Conservation (phyloP, 2,113 vertebrate species). For the Turdus rufiventris region DNA sequence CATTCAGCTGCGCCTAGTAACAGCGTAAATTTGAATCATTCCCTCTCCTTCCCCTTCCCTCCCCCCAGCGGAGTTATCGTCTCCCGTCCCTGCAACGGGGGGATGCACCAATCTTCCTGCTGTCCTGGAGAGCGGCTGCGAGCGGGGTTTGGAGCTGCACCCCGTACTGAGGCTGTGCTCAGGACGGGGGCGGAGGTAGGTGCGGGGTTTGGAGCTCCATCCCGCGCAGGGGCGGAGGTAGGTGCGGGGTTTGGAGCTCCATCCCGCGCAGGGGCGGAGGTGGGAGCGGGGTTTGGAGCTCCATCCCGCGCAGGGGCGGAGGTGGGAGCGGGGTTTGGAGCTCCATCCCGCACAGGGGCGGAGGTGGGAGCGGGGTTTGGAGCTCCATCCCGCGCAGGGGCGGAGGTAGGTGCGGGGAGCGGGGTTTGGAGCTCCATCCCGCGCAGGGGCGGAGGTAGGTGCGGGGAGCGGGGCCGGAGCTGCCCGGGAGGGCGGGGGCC, state of each 20-base stretch:
- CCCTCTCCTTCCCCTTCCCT: accelerated
- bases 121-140: accelerated
- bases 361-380: neutral
- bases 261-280: no score
- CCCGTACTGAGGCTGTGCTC: accelerated
- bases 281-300: accelerated
- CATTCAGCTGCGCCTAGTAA: neutral
- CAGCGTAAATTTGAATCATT: accelerated
- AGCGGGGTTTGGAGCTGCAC: accelerated
- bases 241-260: no score
- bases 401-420: no score
- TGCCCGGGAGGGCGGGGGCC: neutral
- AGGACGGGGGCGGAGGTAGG: no score
- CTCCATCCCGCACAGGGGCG: no score
- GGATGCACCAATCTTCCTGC: accelerated
- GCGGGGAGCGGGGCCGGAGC: neutral
- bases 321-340: no score
- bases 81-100: neutral
- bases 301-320: accelerated
- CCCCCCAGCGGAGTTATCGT: accelerated
- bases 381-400: accelerated
- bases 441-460: no score
- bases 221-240: no score
- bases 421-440: no score
- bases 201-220: no score